A percentile compares a stretch with the other conserved stretches of the same genome.
phyloP scores from a whole-genome alignment of 2,888 invertebrate genomes.

The Tolmerus cingulatus region DNA sequence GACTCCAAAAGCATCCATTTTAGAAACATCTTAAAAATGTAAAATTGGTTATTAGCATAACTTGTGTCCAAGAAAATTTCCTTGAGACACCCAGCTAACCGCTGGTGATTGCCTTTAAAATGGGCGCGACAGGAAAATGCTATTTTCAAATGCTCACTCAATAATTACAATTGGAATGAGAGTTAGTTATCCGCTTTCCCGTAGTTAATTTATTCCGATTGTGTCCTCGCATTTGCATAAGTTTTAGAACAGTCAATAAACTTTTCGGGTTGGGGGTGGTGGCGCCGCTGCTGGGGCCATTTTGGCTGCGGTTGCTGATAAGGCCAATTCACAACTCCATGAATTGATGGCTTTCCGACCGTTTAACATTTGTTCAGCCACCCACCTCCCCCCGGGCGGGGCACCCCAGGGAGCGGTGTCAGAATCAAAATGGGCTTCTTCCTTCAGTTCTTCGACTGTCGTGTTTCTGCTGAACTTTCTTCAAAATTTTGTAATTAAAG shows the following conservation, averaged over 20 bases:
- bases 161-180: not conserved
- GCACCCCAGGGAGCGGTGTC: not conserved
- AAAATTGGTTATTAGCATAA: not conserved
- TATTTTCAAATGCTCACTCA: not conserved
- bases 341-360: not conserved
- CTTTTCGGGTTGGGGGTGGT: not conserved
- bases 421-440: not conserved
- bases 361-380: not conserved
- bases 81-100: not conserved
- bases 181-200: not conserved
- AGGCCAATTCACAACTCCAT: not conserved
- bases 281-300: not conserved
- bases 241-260: not conserved
- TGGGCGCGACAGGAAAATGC: not conserved
- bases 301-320: not conserved
- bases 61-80: not conserved
- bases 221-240: not conserved
- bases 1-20: no score
- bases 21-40: no score
- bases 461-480: not conserved
- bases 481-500: not conserved
- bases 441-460: not conserved
- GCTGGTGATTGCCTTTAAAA: not conserved
- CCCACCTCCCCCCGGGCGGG: not conserved
- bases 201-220: not conserved